These are phyloP conservation scores for Chloroclysta siterata DNA, from an alignment of 2,888 invertebrate species.

Conservation along the genomic window DNA sequence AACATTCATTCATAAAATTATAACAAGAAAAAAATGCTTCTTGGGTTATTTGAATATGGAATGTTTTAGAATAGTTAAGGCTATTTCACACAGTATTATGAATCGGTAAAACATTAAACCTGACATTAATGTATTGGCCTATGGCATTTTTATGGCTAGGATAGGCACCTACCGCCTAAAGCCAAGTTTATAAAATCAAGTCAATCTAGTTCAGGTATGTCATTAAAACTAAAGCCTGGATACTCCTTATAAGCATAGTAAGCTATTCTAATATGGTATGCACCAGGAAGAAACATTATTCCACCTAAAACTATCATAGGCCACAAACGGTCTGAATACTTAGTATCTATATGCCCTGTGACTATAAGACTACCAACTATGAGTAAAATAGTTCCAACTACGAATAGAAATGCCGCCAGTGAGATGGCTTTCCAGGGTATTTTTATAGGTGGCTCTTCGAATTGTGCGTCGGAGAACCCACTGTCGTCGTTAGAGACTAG, in stretches of 20 bases:
- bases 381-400: conserved; percentile 91
- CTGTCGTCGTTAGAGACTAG: conserved; percentile 83
- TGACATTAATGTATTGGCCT: too few relatives aligned
- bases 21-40: too few relatives aligned
- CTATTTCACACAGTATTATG: too few relatives aligned
- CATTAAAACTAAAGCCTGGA: conserved; percentile 93
- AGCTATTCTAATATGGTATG: conserved; percentile 95
- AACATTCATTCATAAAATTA: too few relatives aligned
- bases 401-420: conserved; percentile 90
- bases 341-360: conserved; percentile 91
- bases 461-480: conserved; percentile 90
- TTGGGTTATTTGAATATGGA: too few relatives aligned
- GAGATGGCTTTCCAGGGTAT: conserved; percentile 94
- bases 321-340: conserved; percentile 95
- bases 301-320: conserved; percentile 94
- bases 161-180: background rate
- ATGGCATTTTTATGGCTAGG: too few relatives aligned
- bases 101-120: too few relatives aligned
- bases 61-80: too few relatives aligned
- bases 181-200: background rate
- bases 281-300: conserved; percentile 96
- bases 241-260: conserved; percentile 93
- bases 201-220: conserved; percentile 94
- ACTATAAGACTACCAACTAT: conserved; percentile 91
- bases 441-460: conserved; percentile 86